phyloP scores from a whole-genome alignment of 2,888 invertebrate species.

The Halictus quadricinctus region DNA sequence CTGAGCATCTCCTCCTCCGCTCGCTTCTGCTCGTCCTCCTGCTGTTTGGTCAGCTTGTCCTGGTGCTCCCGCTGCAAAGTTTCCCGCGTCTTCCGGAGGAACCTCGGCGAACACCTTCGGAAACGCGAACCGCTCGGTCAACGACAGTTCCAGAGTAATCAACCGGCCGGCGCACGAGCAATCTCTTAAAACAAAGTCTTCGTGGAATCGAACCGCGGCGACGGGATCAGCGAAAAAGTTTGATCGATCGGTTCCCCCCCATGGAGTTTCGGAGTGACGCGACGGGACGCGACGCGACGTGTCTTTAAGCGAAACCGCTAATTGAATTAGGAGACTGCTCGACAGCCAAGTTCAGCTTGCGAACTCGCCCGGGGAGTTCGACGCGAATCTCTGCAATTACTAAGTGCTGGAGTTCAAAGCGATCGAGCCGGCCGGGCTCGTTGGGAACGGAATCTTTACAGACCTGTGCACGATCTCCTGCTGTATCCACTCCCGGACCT shows the following conservation, averaged over 20 bases:
- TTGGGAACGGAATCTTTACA: conserved; percentile 33
- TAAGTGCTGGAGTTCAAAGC: conserved; percentile 28
- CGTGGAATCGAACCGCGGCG: background rate
- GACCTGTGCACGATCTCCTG: conserved; percentile 89
- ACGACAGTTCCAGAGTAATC: background rate
- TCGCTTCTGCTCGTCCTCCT: conserved; percentile 73
- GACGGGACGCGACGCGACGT: conserved; percentile 27
- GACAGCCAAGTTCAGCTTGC: conserved; percentile 40
- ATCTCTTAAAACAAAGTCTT: background rate
- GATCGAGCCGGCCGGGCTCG: background rate
- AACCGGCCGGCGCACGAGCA: background rate
- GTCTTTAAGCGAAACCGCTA: conserved; percentile 64
- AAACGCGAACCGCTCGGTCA: background rate
- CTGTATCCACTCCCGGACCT: conserved; percentile 94
- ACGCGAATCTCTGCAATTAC: conserved; percentile 45
- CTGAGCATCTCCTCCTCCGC: conserved; percentile 66
- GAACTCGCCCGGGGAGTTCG: conserved; percentile 34
- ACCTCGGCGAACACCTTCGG: conserved; percentile 86
- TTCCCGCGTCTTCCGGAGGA: conserved; percentile 84
- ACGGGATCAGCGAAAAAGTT: conserved; percentile 8
- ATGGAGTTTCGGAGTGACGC: conserved; percentile 37
- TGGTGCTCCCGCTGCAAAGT: conserved; percentile 78
- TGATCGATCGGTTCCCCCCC: background rate
- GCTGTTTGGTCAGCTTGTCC: conserved; percentile 77
- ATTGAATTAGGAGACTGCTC: conserved; percentile 68